phyloP scores from a whole-genome alignment of 2,888 invertebrate species.

The Taphrorychus bicolor region DNA sequence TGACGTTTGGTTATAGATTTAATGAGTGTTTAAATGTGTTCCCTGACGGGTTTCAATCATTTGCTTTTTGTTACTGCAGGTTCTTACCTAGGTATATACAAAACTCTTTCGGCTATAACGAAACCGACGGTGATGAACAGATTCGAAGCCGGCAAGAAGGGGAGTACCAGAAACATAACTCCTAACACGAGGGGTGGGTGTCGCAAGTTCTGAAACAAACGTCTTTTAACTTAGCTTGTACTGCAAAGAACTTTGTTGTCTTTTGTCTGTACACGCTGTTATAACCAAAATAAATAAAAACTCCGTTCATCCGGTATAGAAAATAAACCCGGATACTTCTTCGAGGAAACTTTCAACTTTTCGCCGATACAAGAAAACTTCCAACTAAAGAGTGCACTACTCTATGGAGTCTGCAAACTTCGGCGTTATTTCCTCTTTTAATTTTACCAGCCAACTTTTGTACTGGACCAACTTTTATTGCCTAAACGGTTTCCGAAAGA shows the following conservation, averaged over 20 bases:
- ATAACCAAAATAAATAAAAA: not conserved
- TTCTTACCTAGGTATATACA: constrained; percentile 84
- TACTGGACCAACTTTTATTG: constrained; percentile 15
- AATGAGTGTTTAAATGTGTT: too few relatives aligned
- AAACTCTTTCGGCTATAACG: constrained; percentile 85
- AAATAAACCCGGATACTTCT: constrained; percentile 8
- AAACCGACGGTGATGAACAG: constrained; percentile 81
- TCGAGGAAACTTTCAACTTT: constrained; percentile 2
- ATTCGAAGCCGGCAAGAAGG: constrained; percentile 88
- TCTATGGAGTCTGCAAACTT: constrained; percentile 23
- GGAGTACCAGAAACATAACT: constrained; percentile 76
- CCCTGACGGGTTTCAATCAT: too few relatives aligned
- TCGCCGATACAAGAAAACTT: not conserved
- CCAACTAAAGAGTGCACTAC: constrained; percentile 4
- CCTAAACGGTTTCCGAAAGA: constrained; percentile 15
- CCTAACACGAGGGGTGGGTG: constrained; percentile 74
- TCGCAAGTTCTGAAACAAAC: constrained; percentile 69
- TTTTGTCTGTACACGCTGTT: too few relatives aligned
- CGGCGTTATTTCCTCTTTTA: constrained; percentile 18
- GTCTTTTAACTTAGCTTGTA: too few relatives aligned
- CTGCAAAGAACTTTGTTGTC: too few relatives aligned
- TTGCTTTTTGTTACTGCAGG: too few relatives aligned
- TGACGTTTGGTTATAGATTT: too few relatives aligned
- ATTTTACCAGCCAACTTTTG: constrained; percentile 23
- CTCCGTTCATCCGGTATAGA: not conserved